phyloP scores from a whole-genome alignment of 1,140 invertebrate genomes.

The Drosophila grimshawi region DNA sequence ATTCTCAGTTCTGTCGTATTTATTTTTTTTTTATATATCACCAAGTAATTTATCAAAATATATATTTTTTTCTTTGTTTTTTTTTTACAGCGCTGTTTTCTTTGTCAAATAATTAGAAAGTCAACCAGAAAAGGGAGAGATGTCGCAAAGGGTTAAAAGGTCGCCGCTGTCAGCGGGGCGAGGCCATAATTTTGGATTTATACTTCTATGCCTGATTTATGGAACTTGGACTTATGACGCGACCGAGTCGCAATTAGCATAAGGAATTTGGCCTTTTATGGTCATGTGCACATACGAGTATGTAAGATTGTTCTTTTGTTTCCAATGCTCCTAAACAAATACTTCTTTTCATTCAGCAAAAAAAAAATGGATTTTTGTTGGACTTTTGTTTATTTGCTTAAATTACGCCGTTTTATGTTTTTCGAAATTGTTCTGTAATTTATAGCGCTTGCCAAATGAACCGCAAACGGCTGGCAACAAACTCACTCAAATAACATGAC shows the following conservation, averaged over 20 bases:
- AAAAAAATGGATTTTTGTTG: constrained; percentile 24
- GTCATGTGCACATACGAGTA: constrained; percentile 23
- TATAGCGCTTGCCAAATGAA: constrained; percentile 63
- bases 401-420: constrained; percentile 39
- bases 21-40: constrained; percentile 20
- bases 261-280: constrained; percentile 20
- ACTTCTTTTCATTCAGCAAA: constrained; percentile 44
- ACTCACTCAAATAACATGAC: constrained; percentile 41
- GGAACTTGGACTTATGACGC: constrained; percentile 34
- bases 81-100: constrained; percentile 29
- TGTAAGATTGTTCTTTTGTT: constrained; percentile 10
- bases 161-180: constrained; percentile 63
- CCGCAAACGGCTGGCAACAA: constrained; percentile 29
- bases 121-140: constrained; percentile 13
- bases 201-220: constrained; percentile 61
- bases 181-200: constrained; percentile 60
- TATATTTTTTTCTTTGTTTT: constrained; percentile 29
- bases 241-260: constrained; percentile 38
- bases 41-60: constrained; percentile 68
- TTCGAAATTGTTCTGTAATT: constrained; percentile 69
- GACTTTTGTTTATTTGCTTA: constrained; percentile 43
- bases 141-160: constrained; percentile 68
- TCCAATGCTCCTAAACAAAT: constrained; percentile 50
- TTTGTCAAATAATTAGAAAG: constrained; percentile 63
- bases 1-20: constrained; percentile 14